These are phyloP conservation scores for Lacerta bilineata DNA, from an alignment of 2,797 vertebrate genomes.

Conservation along the genomic window DNA sequence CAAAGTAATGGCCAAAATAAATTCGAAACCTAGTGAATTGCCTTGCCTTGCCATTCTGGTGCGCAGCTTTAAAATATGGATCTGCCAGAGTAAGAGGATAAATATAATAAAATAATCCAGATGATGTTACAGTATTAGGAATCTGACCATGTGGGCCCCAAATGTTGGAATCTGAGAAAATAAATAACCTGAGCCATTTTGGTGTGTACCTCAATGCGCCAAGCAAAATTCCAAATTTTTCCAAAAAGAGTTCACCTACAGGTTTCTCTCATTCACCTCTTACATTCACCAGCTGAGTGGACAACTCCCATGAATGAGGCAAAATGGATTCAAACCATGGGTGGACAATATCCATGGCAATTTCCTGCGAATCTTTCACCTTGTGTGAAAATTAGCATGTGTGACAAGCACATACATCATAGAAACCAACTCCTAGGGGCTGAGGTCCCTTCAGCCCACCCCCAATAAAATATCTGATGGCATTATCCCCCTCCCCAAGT, in stretches of 20 bases:
- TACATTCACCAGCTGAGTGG: background rate
- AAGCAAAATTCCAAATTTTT: background rate
- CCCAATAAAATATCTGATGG: background rate
- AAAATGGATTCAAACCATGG: background rate
- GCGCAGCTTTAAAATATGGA: conserved; percentile 2
- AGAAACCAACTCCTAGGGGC: no score
- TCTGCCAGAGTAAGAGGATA: background rate
- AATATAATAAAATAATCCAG: background rate
- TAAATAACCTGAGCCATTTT: background rate
- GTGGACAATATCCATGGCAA: background rate
- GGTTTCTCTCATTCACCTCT: background rate
- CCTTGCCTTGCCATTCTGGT: conserved; percentile 50
- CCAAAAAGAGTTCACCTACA: background rate
- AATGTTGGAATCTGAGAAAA: no score
- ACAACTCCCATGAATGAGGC: background rate
- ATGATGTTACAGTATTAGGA: background rate
- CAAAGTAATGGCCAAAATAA: conserved; percentile 71
- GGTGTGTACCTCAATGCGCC: background rate
- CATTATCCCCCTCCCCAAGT: no score
- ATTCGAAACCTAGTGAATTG: conserved; percentile 40
- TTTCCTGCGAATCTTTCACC: background rate
- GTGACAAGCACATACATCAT: no score
- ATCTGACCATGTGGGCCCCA: background rate
- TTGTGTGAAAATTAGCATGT: background rate
- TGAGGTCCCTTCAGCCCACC: no score